Evolutionary conservation across 2,113 vertebrate species (phyloP).

Genomic region (Myiopsitta monachus): DNA sequence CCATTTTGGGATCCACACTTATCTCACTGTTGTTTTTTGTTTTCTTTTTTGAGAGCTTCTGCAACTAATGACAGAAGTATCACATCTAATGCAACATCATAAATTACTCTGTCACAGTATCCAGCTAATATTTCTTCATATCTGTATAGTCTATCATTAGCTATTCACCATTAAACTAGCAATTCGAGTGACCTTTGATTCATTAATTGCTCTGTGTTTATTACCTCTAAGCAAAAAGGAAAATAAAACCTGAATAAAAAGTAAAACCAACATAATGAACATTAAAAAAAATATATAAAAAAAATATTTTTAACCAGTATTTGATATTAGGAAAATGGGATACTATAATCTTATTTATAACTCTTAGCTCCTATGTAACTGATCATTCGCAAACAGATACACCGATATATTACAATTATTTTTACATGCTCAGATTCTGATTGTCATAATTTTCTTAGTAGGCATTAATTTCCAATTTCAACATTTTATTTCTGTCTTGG

Average conservation of each 20-base stretch:
- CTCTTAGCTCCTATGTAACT: background rate
- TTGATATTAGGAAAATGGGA: background rate
- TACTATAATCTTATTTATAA: background rate
- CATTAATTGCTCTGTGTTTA: background rate
- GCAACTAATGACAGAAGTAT: background rate
- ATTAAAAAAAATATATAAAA: background rate
- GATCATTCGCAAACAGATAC: background rate
- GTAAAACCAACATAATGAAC: background rate
- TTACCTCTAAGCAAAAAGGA: background rate
- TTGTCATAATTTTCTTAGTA: slow-evolving; percentile 20
- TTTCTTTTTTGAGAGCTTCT: background rate
- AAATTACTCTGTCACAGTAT: background rate
- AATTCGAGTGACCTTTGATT: background rate
- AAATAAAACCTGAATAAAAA: background rate
- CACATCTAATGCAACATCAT: background rate
- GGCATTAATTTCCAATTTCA: slow-evolving; percentile 55
- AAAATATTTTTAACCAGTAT: background rate
- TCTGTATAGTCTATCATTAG: background rate
- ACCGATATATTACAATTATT: background rate
- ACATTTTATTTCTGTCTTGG: slow-evolving; percentile 44
- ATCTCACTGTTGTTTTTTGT: background rate
- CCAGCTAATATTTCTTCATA: background rate
- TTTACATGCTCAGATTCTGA: background rate
- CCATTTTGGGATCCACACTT: background rate
- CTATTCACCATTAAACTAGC: background rate